Evolutionary conservation across 2,888 invertebrate genomes (phyloP).

Genomic region (Drosophila neotestacea): DNA sequence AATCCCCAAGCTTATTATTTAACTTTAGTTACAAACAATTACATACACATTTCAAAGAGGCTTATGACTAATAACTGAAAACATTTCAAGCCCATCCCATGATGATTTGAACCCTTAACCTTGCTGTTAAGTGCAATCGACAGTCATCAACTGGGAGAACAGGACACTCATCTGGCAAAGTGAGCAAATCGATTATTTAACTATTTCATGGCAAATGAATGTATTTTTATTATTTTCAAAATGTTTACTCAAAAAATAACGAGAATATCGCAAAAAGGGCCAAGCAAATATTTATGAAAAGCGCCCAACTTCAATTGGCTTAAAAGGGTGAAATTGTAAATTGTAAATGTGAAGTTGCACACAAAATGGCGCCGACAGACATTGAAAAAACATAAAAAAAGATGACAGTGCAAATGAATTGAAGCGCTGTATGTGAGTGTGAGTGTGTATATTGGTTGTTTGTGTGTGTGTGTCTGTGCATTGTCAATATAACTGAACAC

Average conservation of each 20-base stretch:
- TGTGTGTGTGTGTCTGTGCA: conserved; percentile 35
- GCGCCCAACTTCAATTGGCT: conserved; percentile 25
- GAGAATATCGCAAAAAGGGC: conserved; percentile 36
- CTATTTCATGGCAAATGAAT: conserved; percentile 37
- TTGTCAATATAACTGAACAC: conserved; percentile 71
- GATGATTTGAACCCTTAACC: background rate
- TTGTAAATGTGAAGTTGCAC: conserved; percentile 47
- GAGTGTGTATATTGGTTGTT: conserved; percentile 15
- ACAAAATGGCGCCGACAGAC: conserved; percentile 63
- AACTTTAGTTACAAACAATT: background rate
- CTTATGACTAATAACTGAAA: background rate
- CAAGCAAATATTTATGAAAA: conserved; percentile 62
- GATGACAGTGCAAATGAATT: conserved; percentile 66
- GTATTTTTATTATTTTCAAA: conserved; percentile 34
- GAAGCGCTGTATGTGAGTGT: conserved; percentile 9
- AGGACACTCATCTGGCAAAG: conserved; percentile 8
- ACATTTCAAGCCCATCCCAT: background rate
- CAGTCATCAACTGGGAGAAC: background rate
- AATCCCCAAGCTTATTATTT: too few relatives aligned
- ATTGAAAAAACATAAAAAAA: conserved; percentile 33
- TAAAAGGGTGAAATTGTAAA: conserved; percentile 60
- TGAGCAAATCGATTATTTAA: conserved; percentile 53
- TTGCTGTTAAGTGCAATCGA: background rate
- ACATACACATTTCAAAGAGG: background rate
- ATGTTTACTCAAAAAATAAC: conserved; percentile 28